phyloP scores from a whole-genome alignment of 2,888 invertebrate genomes.

The Melinaea menophilus region DNA sequence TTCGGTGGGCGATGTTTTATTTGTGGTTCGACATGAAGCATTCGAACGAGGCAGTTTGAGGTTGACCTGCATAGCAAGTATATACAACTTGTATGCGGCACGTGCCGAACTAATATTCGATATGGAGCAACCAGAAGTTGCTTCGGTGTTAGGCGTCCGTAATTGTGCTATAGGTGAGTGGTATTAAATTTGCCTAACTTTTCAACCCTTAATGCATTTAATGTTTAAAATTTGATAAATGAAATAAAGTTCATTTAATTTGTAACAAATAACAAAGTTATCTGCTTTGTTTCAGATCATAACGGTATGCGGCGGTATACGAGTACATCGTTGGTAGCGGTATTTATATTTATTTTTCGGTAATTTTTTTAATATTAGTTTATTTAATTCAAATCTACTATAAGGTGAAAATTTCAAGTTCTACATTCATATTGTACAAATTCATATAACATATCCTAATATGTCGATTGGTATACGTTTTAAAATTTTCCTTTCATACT shows the following conservation, averaged over 20 bases:
- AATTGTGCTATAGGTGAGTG: slow-evolving; percentile 78
- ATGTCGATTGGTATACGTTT: slow-evolving; percentile 4
- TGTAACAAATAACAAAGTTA: not conserved
- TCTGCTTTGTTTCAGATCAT: slow-evolving; percentile 58
- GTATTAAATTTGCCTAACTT: slow-evolving; percentile 26
- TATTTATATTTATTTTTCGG: slow-evolving; percentile 59
- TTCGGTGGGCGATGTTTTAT: slow-evolving; percentile 73
- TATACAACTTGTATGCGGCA: slow-evolving; percentile 82
- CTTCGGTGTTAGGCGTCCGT: slow-evolving; percentile 84
- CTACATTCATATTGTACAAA: slow-evolving; percentile 57
- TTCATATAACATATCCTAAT: slow-evolving; percentile 57
- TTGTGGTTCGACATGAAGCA: slow-evolving; percentile 80
- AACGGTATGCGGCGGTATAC: slow-evolving; percentile 49
- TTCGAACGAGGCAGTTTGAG: slow-evolving; percentile 82
- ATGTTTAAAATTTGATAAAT: not conserved
- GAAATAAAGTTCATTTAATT: not conserved
- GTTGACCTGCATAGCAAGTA: slow-evolving; percentile 81
- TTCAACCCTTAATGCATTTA: slow-evolving; percentile 16
- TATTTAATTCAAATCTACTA: slow-evolving; percentile 36
- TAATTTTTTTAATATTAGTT: slow-evolving; percentile 45
- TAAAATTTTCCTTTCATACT: not conserved
- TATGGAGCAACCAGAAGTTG: slow-evolving; percentile 86
- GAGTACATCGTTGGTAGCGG: slow-evolving; percentile 41
- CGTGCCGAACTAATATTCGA: slow-evolving; percentile 81
- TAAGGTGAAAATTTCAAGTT: slow-evolving; percentile 32